A percentile compares a stretch with the other conserved stretches of the same genome.
Conservation (phyloP, 1,140 invertebrate species). For the Calycopis cecrops region DNA sequence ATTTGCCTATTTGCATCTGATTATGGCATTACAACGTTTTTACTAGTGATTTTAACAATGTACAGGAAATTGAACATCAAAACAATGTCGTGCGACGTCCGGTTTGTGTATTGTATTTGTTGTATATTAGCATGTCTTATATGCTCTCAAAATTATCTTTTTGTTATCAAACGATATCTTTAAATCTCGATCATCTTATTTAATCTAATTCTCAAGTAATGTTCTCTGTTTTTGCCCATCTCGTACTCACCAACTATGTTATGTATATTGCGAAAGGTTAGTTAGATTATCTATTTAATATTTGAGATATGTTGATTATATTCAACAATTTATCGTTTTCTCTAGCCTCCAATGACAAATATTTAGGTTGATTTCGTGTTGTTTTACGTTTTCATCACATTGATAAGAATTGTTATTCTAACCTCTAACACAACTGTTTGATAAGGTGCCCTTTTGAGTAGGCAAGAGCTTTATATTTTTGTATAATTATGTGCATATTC, state of each 20-base stretch:
- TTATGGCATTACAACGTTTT: not conserved
- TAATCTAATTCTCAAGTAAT: slow-evolving; percentile 19
- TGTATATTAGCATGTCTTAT: slow-evolving; percentile 33
- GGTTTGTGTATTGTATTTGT: slow-evolving; percentile 30
- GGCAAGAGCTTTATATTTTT: too few relatives aligned
- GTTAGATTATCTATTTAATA: slow-evolving; percentile 24
- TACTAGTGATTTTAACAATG: not conserved
- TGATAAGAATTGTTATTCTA: slow-evolving; percentile 9
- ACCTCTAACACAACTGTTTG: not conserved
- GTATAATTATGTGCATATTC: too few relatives aligned
- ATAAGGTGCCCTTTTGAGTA: not conserved
- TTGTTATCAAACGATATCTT: slow-evolving; percentile 62
- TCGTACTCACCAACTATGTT: slow-evolving; percentile 41
- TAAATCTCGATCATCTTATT: slow-evolving; percentile 49
- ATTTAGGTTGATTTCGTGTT: not conserved
- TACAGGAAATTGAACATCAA: slow-evolving; percentile 20
- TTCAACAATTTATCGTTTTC: too few relatives aligned
- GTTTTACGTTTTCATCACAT: not conserved
- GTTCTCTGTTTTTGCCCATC: slow-evolving; percentile 37
- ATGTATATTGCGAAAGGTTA: slow-evolving; percentile 63
- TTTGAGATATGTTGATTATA: not conserved
- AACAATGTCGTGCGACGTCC: slow-evolving; percentile 40
- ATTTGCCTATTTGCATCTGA: not conserved
- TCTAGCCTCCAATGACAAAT: too few relatives aligned
- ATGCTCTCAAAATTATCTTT: slow-evolving; percentile 56